A percentile compares a stretch with the other conserved stretches of the same genome.
These are phyloP conservation scores for Diploptera punctata DNA, from an alignment of 2,888 invertebrate genomes.

Conservation along the genomic window DNA sequence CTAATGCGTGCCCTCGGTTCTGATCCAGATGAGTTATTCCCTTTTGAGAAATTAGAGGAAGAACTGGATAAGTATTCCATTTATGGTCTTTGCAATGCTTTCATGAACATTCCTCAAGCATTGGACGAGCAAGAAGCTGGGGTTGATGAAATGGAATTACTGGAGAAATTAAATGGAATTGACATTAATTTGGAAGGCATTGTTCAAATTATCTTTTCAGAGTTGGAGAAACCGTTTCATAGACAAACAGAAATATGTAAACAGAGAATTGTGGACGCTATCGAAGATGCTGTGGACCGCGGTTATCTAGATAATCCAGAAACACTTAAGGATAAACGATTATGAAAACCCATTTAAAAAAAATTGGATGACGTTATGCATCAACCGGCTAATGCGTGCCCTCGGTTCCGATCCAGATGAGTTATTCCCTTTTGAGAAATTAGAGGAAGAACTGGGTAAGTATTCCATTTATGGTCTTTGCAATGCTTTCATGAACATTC, in stretches of 20 bases:
- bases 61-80: constrained; percentile 11
- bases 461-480: constrained; percentile 14
- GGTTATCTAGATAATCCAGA: constrained; percentile 24
- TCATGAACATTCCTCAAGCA: constrained; percentile 19
- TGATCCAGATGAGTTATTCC: constrained; percentile 62
- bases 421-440: constrained; percentile 59
- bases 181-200: not conserved
- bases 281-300: constrained; percentile 26
- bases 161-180: not conserved
- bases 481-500: constrained; percentile 26
- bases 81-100: constrained; percentile 17
- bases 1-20: constrained; percentile 66
- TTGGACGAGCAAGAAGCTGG: not conserved
- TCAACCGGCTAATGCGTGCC: constrained; percentile 61
- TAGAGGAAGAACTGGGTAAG: constrained; percentile 16
- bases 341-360: no score
- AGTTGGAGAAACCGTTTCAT: not conserved
- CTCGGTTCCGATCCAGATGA: constrained; percentile 66
- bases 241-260: not conserved
- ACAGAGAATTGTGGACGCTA: constrained; percentile 17
- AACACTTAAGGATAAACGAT: no score
- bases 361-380: no score
- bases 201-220: not conserved
- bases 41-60: constrained; percentile 52
- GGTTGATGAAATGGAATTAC: not conserved